phyloP scores from a whole-genome alignment of 2,888 invertebrate genomes.

The Rhagonycha lutea region DNA sequence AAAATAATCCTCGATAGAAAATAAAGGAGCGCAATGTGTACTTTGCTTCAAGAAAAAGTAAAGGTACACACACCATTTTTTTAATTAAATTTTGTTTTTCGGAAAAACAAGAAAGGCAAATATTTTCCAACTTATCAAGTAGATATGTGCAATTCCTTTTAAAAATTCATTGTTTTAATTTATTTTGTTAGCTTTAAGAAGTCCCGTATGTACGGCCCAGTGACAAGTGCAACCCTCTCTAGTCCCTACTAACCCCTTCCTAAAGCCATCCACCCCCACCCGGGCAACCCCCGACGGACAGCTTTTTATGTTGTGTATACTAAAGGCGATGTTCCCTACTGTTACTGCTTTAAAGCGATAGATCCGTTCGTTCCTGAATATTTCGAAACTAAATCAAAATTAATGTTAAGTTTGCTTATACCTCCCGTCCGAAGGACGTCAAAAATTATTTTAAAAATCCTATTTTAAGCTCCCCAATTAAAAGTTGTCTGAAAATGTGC shows the following conservation, averaged over 20 bases:
- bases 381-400: neutral
- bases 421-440: neutral
- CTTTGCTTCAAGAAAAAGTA: neutral
- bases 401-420: neutral
- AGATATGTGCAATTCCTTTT: slow-evolving; percentile 11
- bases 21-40: neutral
- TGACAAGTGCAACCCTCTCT: slow-evolving; percentile 45
- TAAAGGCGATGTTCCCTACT: slow-evolving; percentile 61
- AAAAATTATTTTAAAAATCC: neutral
- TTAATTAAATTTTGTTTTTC: neutral
- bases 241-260: slow-evolving; percentile 42
- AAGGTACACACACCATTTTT: neutral
- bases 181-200: slow-evolving; percentile 23
- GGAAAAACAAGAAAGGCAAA: neutral
- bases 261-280: slow-evolving; percentile 38
- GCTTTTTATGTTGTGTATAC: slow-evolving; percentile 55
- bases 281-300: slow-evolving; percentile 51
- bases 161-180: slow-evolving; percentile 27
- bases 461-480: neutral
- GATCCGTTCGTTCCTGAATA: slow-evolving; percentile 33
- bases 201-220: slow-evolving; percentile 41
- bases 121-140: neutral
- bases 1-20: neutral
- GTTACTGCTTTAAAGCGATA: slow-evolving; percentile 68
- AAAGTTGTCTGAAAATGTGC: neutral